phyloP scores from a whole-genome alignment of 2,113 vertebrate species.

The Leuciscus idus region DNA sequence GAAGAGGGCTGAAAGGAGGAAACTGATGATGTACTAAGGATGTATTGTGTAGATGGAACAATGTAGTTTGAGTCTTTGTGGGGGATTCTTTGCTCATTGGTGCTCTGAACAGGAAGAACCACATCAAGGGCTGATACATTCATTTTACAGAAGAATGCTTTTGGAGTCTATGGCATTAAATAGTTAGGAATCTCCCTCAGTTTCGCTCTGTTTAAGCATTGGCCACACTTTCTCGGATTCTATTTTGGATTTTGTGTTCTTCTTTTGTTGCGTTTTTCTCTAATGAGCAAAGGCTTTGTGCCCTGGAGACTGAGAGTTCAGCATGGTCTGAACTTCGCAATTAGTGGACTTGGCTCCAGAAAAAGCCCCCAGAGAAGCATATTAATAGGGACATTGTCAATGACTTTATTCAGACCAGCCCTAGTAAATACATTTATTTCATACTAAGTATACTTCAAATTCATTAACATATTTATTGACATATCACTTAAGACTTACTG shows the following conservation, averaged over 20 bases:
- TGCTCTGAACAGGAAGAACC: background rate
- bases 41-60: background rate
- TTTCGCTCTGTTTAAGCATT: background rate
- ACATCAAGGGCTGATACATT: slow-evolving; percentile 5
- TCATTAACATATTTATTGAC: no score
- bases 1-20: background rate
- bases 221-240: background rate
- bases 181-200: background rate
- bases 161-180: background rate
- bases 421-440: no score
- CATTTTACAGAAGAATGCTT: slow-evolving; percentile 4
- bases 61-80: background rate
- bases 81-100: background rate
- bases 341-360: slow-evolving; percentile 12
- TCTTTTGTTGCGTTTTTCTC: background rate
- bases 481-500: no score
- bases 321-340: background rate
- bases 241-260: background rate
- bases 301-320: background rate
- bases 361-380: background rate
- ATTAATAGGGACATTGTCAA: background rate
- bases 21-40: background rate
- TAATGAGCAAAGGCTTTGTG: slow-evolving; percentile 17
- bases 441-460: no score
- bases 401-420: background rate